Evolutionary conservation across 2,888 invertebrate genomes (phyloP), one percentile per base, ranked within the genome.

Genomic region (Cantharis lateralis): DNA sequence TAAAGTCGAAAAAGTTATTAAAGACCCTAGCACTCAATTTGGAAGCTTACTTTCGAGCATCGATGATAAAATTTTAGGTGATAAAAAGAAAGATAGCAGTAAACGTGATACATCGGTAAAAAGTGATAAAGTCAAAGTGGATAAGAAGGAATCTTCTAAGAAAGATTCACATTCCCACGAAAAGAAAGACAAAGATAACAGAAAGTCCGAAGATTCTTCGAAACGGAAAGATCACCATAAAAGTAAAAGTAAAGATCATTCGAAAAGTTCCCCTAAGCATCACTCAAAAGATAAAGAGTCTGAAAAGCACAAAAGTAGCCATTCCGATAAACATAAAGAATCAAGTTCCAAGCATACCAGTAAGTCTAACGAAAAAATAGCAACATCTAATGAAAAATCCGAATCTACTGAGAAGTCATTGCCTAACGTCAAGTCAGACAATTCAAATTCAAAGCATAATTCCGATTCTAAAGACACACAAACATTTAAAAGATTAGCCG

Each of bases 401-500:
- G 24, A 24, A 24, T 24, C 20, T 4, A 20, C 20, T 5, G 20
- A 20, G 20, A 20, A 20, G 0, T 48, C 48, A 7, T 48, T n/a
- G n/a, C n/a, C n/a, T 2, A 48, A 5, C n/a, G n/a, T 20, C 7
- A 66, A 61, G n/a, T n/a, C 26, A 15, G 66, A 18, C 15, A 48
- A 68, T 61, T 13, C 18, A 15, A 28, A 7, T 15, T 1, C 11
- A 9, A 28, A 70, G 11, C 13, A 10, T 3, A 70, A 20, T 13
- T 24, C 16, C 9, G 24, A 72, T 26, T 3, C 11, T 11, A 61
- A 69, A 69, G 68, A 63, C 15, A 15, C 3, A 4, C 64, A 68
- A 1, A 71, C 74, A 61, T 85, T 78, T 78, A 84, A 83, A 81
- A 82, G 89, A n/a, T 79, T 89, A 18, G 89, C 89, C 1, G 87